Evolutionary conservation across 2,113 vertebrate genomes (phyloP), one percentile per base, ranked within the genome.

Genomic region (Vidua macroura): DNA sequence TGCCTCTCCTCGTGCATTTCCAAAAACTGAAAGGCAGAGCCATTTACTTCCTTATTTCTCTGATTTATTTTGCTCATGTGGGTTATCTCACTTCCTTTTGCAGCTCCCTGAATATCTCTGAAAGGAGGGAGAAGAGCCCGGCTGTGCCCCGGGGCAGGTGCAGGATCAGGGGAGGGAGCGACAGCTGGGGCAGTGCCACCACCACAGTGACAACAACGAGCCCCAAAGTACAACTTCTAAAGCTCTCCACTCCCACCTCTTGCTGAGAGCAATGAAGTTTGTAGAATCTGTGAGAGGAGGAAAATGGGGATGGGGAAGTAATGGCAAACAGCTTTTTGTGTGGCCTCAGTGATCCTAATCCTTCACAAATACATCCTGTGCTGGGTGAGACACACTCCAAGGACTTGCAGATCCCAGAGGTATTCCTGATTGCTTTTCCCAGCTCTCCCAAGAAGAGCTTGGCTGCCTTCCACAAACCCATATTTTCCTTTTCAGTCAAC

Each of bases 21-120:
- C 58, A 58, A 64, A 72, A 76, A 53, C 35, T 44, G 51, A 84
- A 86, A 59, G 35, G 28, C 69, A 87, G 51, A 73, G 46, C 55
- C 56, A 20, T 79, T 85, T 62, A 5, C 60, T 88, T 51, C 51
- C 48, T 83, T 62, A 9, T 41, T 56, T 73, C 87, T 35, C 16
- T 67, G 67, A 31, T 60, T 91, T 68, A 17, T 94, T 88, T 74
- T 74, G 74, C 74, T 92, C 70, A 11, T 35, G 16, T 44, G 69
- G 48, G 48, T 56, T 93, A 18, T 92, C 48, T 92, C 60, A n/a
- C 77, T 82, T 95, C 66, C 84, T 79, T 44, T 83, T 56, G 56
- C 79, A 73, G 75, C 62, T 90, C 70, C 72, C 52, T 35, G 58
- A 91, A 68, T 52, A 35, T 30, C 55, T 66, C 60, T 43, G 90